A percentile compares a stretch with the other conserved stretches of the same genome.
These are phyloP conservation scores for Upupa epops DNA, from an alignment of 2,113 vertebrate species.

Conservation along the genomic window DNA sequence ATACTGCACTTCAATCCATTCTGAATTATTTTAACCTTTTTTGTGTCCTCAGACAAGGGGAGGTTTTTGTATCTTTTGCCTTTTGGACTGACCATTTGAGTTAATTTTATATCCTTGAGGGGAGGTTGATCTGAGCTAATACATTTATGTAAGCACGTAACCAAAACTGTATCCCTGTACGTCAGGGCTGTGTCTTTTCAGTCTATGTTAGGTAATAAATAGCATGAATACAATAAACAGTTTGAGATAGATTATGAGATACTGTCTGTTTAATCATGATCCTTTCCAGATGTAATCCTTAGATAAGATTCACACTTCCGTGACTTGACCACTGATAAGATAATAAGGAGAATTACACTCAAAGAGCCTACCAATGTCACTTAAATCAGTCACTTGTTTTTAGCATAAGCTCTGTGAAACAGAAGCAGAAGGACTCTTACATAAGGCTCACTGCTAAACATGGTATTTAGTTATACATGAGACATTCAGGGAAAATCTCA, in stretches of 20 bases:
- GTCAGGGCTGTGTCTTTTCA: not conserved
- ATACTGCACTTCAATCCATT: not conserved
- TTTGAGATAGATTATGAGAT: not conserved
- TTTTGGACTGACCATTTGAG: constrained; percentile 26
- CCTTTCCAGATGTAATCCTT: not conserved
- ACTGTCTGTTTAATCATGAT: constrained; percentile 6
- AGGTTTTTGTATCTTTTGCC: not conserved
- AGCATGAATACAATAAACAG: not conserved
- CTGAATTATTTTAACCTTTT: not conserved
- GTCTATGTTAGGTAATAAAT: not conserved
- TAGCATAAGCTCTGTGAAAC: constrained; percentile 28
- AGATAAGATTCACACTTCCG: not conserved
- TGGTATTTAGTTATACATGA: constrained; percentile 49
- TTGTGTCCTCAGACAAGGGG: not conserved
- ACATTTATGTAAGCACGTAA: not conserved
- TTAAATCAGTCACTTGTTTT: constrained; percentile 45
- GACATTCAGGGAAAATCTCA: constrained; percentile 66
- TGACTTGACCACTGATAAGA: constrained; percentile 27
- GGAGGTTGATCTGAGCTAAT: not conserved
- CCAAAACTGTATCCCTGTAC: not conserved
- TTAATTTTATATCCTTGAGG: not conserved
- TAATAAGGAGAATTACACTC: constrained; percentile 35
- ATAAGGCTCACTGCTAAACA: constrained; percentile 40
- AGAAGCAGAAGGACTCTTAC: constrained; percentile 26
- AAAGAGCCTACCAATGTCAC: constrained; percentile 17